These are phyloP conservation scores for Dastarcus helophoroides DNA, from an alignment of 2,888 invertebrate species.

Conservation along the genomic window DNA sequence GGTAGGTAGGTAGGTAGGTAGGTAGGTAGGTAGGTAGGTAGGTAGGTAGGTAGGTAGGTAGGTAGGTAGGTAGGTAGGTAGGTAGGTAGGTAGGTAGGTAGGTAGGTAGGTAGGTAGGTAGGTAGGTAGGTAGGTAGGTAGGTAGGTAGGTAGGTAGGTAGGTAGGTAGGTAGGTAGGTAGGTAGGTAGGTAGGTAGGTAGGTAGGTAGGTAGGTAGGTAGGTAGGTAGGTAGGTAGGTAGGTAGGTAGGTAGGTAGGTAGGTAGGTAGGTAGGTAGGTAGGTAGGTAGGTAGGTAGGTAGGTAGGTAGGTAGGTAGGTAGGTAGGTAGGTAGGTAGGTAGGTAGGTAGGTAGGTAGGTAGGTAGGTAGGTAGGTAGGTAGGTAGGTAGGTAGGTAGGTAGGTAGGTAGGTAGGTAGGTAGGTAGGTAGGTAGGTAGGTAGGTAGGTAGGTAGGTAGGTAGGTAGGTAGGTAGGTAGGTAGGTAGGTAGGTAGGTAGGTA, in stretches of 20 bases:
- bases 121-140: constrained; percentile 4
- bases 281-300: constrained; percentile 3
- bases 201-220: constrained; percentile 4
- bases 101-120: constrained; percentile 4
- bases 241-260: constrained; percentile 4
- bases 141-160: constrained; percentile 4
- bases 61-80: constrained; percentile 4
- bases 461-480: constrained; percentile 4
- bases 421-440: constrained; percentile 4
- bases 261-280: constrained; percentile 4
- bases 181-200: constrained; percentile 4
- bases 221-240: constrained; percentile 3
- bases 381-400: constrained; percentile 4
- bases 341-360: constrained; percentile 4
- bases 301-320: constrained; percentile 4
- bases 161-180: constrained; percentile 4
- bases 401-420: constrained; percentile 4
- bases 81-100: constrained; percentile 4
- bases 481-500: constrained; percentile 4
- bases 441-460: constrained; percentile 4
- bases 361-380: constrained; percentile 4
- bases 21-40: constrained; percentile 4
- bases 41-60: constrained; percentile 4
- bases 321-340: constrained; percentile 4
- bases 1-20: constrained; percentile 4